Evolutionary conservation across 1,140 invertebrate genomes (phyloP).

Genomic region (Sipha flava): DNA sequence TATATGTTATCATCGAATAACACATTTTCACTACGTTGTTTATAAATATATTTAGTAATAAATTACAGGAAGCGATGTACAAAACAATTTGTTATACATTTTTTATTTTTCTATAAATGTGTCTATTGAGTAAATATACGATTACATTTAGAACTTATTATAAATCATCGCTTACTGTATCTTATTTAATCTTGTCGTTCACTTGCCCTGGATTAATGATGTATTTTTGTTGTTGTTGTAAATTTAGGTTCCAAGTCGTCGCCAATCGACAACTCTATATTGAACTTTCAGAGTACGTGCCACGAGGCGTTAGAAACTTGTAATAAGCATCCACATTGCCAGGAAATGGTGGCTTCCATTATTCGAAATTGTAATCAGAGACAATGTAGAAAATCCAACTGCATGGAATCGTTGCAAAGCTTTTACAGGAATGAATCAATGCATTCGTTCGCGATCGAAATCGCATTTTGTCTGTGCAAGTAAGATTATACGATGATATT

Average conservation of each 20-base stretch:
- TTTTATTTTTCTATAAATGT: too few species aligned
- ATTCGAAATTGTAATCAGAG: conserved; percentile 67
- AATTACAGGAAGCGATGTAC: too few species aligned
- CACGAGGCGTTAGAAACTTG: conserved; percentile 63
- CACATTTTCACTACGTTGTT: too few species aligned
- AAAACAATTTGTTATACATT: too few species aligned
- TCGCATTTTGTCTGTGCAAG: conserved; percentile 88
- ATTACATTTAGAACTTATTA: too few species aligned
- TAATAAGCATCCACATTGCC: conserved; percentile 68
- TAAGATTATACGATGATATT: conserved; percentile 49
- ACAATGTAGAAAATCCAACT: conserved; percentile 65
- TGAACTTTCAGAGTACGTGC: conserved; percentile 62
- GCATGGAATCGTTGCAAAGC: conserved; percentile 74
- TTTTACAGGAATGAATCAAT: conserved; percentile 72
- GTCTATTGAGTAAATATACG: too few species aligned
- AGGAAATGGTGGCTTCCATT: conserved; percentile 64
- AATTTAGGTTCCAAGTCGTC: conserved; percentile 7
- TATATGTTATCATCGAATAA: too few species aligned
- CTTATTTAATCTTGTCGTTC: too few species aligned
- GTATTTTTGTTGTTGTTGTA: neutral
- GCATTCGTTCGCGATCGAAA: conserved; percentile 66
- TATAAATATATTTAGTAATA: too few species aligned
- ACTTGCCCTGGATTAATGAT: too few species aligned
- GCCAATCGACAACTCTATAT: conserved; percentile 21
- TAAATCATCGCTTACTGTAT: too few species aligned